Evolutionary conservation across 2,797 vertebrate genomes (phyloP).

Genomic region (Nannoperca obscura): DNA sequence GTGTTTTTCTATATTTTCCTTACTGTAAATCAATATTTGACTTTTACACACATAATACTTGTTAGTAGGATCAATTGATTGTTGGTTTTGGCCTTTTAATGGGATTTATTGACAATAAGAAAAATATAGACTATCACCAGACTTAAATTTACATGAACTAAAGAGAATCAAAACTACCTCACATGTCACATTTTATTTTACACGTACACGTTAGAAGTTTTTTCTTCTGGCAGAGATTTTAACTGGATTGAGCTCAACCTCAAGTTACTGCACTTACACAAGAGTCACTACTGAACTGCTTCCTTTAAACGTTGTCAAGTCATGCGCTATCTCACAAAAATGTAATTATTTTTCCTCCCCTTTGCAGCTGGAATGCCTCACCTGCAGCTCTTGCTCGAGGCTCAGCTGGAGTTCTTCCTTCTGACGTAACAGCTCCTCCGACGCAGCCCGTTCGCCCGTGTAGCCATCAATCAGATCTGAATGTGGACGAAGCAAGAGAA

Average conservation of each 20-base stretch:
- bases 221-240: background rate
- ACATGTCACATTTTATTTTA: background rate
- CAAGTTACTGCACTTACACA: background rate
- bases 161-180: background rate
- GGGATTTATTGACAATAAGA: background rate
- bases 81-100: background rate
- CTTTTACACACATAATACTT: background rate
- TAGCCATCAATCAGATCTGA: slow-evolving; percentile 95
- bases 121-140: background rate
- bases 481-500: slow-evolving; percentile 9
- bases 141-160: slow-evolving; percentile 4
- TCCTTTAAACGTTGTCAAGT: background rate
- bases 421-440: slow-evolving; percentile 92
- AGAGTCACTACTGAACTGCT: background rate
- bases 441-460: slow-evolving; percentile 90
- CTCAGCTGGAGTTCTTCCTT: slow-evolving; percentile 90
- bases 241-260: background rate
- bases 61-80: background rate
- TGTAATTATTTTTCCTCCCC: slow-evolving; percentile 19
- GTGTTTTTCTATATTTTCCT: background rate
- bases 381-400: slow-evolving; percentile 92
- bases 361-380: slow-evolving; percentile 57
- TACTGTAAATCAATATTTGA: background rate
- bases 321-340: slow-evolving; percentile 3
- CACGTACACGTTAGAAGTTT: background rate